Percentiles rank a stretch among this genome's conserved stretches.
phyloP scores from a whole-genome alignment of 2,797 vertebrate genomes.

The Trematomus bernacchii region DNA sequence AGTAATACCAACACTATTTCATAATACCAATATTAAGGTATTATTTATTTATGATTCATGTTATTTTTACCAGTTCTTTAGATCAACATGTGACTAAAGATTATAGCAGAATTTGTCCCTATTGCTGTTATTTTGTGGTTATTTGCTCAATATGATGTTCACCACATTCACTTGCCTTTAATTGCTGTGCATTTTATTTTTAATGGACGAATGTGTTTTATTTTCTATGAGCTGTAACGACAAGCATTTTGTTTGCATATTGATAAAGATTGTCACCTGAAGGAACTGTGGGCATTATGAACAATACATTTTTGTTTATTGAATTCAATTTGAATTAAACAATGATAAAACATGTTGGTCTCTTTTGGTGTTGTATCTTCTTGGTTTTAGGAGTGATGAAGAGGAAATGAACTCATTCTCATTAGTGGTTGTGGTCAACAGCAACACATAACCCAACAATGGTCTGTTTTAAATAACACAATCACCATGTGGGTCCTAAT shows the following conservation, averaged over 20 bases:
- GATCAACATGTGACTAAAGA: background rate
- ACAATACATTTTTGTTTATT: slow-evolving; percentile 9
- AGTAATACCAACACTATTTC: slow-evolving; percentile 1
- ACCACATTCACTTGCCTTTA: slow-evolving; percentile 16
- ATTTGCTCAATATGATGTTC: slow-evolving; percentile 7
- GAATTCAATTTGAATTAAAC: slow-evolving; percentile 52
- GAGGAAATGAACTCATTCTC: background rate
- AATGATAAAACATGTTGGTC: slow-evolving; percentile 1
- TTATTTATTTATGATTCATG: background rate
- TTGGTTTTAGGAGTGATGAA: background rate
- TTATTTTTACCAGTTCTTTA: slow-evolving; percentile 5
- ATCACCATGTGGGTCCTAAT: slow-evolving; percentile 6
- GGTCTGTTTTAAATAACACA: slow-evolving; percentile 5
- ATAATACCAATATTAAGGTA: background rate
- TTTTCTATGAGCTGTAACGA: slow-evolving; percentile 22
- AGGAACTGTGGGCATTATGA: slow-evolving; percentile 27
- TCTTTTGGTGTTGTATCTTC: background rate
- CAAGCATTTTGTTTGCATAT: slow-evolving; percentile 5
- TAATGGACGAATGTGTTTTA: background rate
- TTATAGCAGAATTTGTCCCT: background rate
- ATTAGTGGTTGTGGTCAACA: background rate
- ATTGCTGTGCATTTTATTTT: slow-evolving; percentile 15
- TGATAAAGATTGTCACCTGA: slow-evolving; percentile 1
- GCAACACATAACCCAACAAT: background rate
- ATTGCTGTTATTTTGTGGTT: background rate